These are phyloP conservation scores for Clarias magur DNA, from an alignment of 2,113 vertebrate species.

Conservation along the genomic window DNA sequence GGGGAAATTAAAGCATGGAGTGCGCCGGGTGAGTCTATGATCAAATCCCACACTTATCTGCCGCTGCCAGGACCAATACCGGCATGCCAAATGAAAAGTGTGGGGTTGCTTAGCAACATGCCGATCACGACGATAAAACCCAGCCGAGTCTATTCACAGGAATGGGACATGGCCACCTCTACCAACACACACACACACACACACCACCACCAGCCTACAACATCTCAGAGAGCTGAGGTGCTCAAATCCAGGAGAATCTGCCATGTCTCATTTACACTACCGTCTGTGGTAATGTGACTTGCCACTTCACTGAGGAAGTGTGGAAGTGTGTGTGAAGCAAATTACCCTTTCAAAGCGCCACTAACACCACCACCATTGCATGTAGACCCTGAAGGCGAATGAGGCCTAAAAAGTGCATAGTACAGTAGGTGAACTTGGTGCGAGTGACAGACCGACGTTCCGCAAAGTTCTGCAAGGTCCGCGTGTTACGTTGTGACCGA, in stretches of 20 bases:
- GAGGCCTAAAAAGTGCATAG: background rate
- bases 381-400: background rate
- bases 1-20: conserved; percentile 50
- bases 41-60: conserved; percentile 55
- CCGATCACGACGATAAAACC: conserved; percentile 52
- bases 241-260: conserved; percentile 14
- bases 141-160: conserved; percentile 44
- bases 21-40: conserved; percentile 47
- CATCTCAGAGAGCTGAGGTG: background rate
- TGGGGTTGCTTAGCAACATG: conserved; percentile 57
- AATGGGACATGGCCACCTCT: conserved; percentile 24
- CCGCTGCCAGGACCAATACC: conserved; percentile 50
- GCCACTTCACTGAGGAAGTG: background rate
- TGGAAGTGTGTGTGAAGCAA: background rate
- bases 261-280: conserved; percentile 15
- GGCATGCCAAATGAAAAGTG: conserved; percentile 54
- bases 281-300: conserved; percentile 5
- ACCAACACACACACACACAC: conserved; percentile 28
- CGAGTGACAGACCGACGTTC: too few species aligned
- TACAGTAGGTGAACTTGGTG: background rate
- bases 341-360: background rate
- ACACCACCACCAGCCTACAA: conserved; percentile 8
- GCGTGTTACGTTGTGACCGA: too few species aligned
- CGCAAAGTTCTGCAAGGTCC: too few species aligned
- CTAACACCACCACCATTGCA: background rate